Evolutionary conservation across 2,797 vertebrate species (phyloP).

Genomic region (Dicrostonyx torquatus): DNA sequence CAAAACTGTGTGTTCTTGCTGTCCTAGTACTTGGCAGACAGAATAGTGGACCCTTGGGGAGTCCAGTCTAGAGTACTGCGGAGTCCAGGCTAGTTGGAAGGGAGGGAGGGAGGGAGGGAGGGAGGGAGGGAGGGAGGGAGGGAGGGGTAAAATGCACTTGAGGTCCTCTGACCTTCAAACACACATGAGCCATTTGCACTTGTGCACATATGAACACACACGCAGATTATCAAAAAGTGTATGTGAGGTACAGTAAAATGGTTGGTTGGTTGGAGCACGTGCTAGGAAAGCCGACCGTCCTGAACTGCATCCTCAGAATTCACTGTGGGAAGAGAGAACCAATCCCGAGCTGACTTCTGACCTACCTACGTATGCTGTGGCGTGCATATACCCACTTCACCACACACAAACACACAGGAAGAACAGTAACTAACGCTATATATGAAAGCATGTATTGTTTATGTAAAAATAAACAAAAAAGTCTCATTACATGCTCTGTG

Average conservation of each 20-base stretch:
- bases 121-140: no score
- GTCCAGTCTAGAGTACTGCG: neutral
- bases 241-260: neutral
- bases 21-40: neutral
- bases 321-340: neutral
- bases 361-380: neutral
- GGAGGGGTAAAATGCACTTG: neutral
- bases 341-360: neutral
- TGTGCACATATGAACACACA: neutral
- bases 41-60: neutral
- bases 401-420: neutral
- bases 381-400: no score
- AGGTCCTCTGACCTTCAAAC: neutral
- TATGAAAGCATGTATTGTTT: neutral
- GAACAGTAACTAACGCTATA: neutral
- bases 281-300: neutral
- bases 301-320: neutral
- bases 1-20: neutral
- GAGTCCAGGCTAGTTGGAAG: neutral
- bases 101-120: accelerated
- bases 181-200: neutral
- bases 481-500: neutral
- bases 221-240: neutral
- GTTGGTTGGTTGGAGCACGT: neutral
- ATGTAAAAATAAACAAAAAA: neutral